These are phyloP conservation scores for Drosophila trapezifrons DNA, from an alignment of 1,140 invertebrate species.

Conservation along the genomic window DNA sequence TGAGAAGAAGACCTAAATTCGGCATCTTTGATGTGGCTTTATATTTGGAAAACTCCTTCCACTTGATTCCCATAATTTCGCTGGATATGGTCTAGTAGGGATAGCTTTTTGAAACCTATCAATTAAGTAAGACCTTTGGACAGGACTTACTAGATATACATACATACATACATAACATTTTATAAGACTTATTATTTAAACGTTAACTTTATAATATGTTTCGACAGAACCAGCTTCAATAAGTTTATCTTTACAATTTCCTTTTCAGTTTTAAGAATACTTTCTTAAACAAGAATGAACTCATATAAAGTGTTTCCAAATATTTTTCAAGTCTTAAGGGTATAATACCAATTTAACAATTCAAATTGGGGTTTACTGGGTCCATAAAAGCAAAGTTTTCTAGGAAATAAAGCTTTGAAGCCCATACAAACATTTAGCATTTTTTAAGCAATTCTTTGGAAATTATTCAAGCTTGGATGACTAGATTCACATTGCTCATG, in stretches of 20 bases:
- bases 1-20: background rate
- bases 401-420: background rate
- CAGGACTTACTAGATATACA: no score
- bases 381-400: background rate
- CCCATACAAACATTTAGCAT: background rate
- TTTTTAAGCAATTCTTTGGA: background rate
- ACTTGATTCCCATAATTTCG: constrained; percentile 14
- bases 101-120: constrained; percentile 19
- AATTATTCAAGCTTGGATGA: background rate
- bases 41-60: background rate
- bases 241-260: background rate
- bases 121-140: background rate
- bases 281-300: background rate
- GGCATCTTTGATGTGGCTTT: background rate
- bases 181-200: background rate
- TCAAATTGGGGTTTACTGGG: background rate
- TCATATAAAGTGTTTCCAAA: background rate
- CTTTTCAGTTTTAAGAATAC: background rate
- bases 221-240: background rate
- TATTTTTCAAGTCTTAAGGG: background rate
- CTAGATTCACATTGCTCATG: background rate
- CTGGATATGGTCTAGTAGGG: constrained; percentile 22
- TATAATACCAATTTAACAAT: no score
- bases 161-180: background rate
- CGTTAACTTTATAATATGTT: constrained; percentile 18